Base-by-base conservation (phyloP, 2,888 invertebrate genomes). In the Branchellion lobata region DNA sequence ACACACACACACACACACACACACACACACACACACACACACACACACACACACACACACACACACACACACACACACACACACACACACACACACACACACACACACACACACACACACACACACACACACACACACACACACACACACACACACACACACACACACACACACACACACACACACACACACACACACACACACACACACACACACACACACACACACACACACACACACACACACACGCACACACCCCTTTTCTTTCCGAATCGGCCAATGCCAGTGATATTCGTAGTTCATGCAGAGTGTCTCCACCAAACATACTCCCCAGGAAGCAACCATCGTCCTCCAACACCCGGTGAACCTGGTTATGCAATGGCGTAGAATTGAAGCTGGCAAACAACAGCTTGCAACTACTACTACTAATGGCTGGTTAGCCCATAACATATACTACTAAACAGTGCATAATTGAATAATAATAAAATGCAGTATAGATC, bases 281-380 rank as follows among this genome's bases (percentile, higher is more conserved):
- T 86, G 98, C 98, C 14, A 99, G 88, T 0, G 97, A 92, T 80
- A 95, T 93, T 24, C 92, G 88, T 24, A 99, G 88, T 88, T 99
- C 96, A 88, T 91, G 94, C 0, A 99, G 89, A 0, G 97, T 97
- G 83, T 99, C 97, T 0, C 95, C 95, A 0, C 97, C 98, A 88
- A 97, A 96, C 82, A 99, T 90, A 53, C 95, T 92, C 0, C 94
- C 97, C 85, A 99, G 90, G 85, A 99, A 93, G 0, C 93, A 96
- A 36, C 97, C 96, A 89, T 99, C 98, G 78, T 92, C 92, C 87
- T 92, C 94, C 33, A 97, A 88, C 80, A 84, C 93, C 90, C 84
- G 89, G 89, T 85, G 83, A 36, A 90, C 86, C 86, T 88, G 83
- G 24, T 18, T 14, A 11, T 2, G 14, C 1, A 78, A 69, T 36